Evolutionary conservation across 2,888 invertebrate genomes (phyloP).

Genomic region (Pandemis heparana): DNA sequence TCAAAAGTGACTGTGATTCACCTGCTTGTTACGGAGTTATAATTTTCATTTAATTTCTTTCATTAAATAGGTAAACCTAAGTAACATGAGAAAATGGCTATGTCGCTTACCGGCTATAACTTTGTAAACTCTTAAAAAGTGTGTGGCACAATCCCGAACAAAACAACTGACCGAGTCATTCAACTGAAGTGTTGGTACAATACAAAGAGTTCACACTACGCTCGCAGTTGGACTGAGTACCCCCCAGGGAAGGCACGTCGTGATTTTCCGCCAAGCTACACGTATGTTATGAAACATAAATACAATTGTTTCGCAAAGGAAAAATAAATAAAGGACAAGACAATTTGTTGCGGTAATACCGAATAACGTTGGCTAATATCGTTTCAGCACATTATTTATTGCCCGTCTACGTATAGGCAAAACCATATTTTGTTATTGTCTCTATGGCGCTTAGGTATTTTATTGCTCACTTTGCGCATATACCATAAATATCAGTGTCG

Average conservation of each 20-base stretch:
- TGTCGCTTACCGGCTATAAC: neutral
- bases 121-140: constrained; percentile 12
- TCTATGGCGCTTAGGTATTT: constrained; percentile 21
- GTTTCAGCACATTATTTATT: constrained; percentile 44
- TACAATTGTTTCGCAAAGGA: constrained; percentile 40
- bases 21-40: no score
- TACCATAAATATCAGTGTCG: constrained; percentile 1
- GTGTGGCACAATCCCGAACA: constrained; percentile 14
- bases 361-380: constrained; percentile 43
- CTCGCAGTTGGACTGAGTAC: constrained; percentile 23
- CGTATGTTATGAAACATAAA: constrained; percentile 43
- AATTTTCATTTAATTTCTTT: no score
- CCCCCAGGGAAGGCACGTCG: constrained; percentile 33
- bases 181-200: constrained; percentile 33
- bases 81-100: neutral
- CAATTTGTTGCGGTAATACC: constrained; percentile 39
- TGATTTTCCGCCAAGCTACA: constrained; percentile 38
- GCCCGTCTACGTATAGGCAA: constrained; percentile 28
- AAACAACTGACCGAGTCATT: constrained; percentile 36
- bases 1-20: no score
- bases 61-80: no score
- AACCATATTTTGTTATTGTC: constrained; percentile 37
- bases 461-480: constrained; percentile 11
- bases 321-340: constrained; percentile 40
- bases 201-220: constrained; percentile 31